Evolutionary conservation across 35 echinoderm and acorn worm species (phyloP), one percentile per base, ranked within the genome.

Genomic region (Apostichopus californicus): DNA sequence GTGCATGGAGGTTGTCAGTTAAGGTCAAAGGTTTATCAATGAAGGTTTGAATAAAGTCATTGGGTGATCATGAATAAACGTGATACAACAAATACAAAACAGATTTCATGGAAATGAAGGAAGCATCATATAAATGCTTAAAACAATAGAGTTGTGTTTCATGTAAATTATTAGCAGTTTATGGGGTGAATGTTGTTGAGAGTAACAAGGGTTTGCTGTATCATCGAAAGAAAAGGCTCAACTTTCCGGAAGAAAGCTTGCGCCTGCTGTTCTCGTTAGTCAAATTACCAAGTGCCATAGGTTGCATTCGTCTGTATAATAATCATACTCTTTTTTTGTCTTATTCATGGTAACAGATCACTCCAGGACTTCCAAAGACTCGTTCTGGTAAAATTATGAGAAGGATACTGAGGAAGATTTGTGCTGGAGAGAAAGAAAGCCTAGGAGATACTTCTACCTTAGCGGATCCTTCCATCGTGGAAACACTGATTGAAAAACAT

Each of bases 331-430:
- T 25, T 25, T 25, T 25, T 25, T 25, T 25, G n/a, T 25, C 24
- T 25, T 25, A 25, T 25, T 25, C 24, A 25, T 25, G 24, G 24
- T 25, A 25, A 25, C 24, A 25, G 24, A 77, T 17, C 24, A 25
- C 24, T 25, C 95, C 97, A 12, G 97, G 97, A 14, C 77, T 99
- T 22, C 97, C 97, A 5, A 99, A 99, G 75, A 99, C 97, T 8
- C 91, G 97, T 9, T 99, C 97, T 6, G 97, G 97, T 9, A 99
- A 99, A 82, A 99, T 99, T 64, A 99, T 99, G 97, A 68, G 97
- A 54, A 80, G 97, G 17, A 93, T 99, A 26, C 87, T 99, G 26
- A 83, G 97, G 5, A 99, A 99, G 57, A 95, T 99, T 8, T 93
- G 86, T 20, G 97, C 93, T 1, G 81, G 93, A 61, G 64, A 96